Percentiles rank a stretch among this genome's conserved stretches.
Evolutionary conservation across 2,113 vertebrate genomes (phyloP).

Genomic region (Oriolus oriolus): DNA sequence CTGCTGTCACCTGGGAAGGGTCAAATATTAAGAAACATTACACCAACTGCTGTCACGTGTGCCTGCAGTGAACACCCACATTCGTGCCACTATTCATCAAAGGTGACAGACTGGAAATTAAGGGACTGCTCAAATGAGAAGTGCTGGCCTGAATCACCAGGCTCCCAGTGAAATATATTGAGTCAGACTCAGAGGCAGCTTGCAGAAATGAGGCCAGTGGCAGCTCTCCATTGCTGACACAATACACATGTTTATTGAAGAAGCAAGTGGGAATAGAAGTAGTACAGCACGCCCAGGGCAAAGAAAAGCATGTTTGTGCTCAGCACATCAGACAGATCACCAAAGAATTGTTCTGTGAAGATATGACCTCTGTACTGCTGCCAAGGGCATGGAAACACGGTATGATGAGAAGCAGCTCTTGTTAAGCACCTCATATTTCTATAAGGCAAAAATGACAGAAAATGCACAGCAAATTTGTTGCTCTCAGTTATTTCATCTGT

Average conservation of each 20-base stretch:
- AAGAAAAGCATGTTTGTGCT: slow-evolving; percentile 62
- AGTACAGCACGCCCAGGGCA: slow-evolving; percentile 47
- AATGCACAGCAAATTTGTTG: background rate
- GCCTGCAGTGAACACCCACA: background rate
- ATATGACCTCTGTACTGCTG: slow-evolving; percentile 41
- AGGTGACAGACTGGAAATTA: background rate
- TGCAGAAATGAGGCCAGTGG: background rate
- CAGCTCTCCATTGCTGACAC: background rate
- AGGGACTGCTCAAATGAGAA: background rate
- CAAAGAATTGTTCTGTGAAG: slow-evolving; percentile 58
- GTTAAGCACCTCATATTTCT: slow-evolving; percentile 43
- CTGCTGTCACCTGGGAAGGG: background rate
- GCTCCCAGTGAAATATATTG: background rate
- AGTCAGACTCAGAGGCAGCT: background rate
- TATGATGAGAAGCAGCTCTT: slow-evolving; percentile 37
- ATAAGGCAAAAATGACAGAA: background rate
- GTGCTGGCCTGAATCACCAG: background rate
- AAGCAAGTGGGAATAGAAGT: slow-evolving; percentile 53
- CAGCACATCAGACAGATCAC: slow-evolving; percentile 55
- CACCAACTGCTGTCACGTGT: background rate
- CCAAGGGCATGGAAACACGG: slow-evolving; percentile 35
- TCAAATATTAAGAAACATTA: background rate
- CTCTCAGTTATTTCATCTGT: background rate
- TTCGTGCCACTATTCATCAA: background rate
- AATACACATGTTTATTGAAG: slow-evolving; percentile 50